phyloP scores from a whole-genome alignment of 2,888 invertebrate species.

The Piscicola geometra region DNA sequence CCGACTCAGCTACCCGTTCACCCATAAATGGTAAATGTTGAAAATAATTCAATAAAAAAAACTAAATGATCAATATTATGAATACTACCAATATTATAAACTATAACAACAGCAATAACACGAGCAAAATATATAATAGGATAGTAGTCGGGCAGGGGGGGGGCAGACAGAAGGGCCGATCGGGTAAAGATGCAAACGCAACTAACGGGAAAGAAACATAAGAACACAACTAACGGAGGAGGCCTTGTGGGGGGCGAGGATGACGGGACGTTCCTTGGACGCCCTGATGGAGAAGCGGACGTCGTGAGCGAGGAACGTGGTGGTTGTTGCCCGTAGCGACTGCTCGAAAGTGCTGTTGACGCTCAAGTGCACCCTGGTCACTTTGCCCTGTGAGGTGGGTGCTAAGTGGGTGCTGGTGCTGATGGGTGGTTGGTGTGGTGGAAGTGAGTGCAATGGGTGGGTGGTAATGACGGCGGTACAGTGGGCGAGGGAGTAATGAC shows the following conservation, averaged over 20 bases:
- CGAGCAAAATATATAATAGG: no score
- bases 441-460: background rate
- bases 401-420: no score
- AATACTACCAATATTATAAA: no score
- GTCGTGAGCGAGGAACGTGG: conserved; percentile 1
- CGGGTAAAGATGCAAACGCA: no score
- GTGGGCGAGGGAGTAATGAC: background rate
- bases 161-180: no score
- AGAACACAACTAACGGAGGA: background rate
- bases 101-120: no score
- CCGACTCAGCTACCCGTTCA: no score
- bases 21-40: background rate
- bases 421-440: background rate
- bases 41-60: background rate
- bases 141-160: no score
- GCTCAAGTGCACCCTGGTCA: background rate
- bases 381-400: background rate
- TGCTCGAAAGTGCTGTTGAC: background rate
- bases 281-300: background rate
- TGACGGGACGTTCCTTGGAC: background rate
- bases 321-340: background rate
- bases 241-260: background rate
- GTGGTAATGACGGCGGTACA: background rate
- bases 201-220: no score
- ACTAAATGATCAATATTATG: no score